Evolutionary conservation across 2,113 vertebrate genomes (phyloP), one percentile per base, ranked within the genome.

Genomic region (Paramisgurnus dabryanus): DNA sequence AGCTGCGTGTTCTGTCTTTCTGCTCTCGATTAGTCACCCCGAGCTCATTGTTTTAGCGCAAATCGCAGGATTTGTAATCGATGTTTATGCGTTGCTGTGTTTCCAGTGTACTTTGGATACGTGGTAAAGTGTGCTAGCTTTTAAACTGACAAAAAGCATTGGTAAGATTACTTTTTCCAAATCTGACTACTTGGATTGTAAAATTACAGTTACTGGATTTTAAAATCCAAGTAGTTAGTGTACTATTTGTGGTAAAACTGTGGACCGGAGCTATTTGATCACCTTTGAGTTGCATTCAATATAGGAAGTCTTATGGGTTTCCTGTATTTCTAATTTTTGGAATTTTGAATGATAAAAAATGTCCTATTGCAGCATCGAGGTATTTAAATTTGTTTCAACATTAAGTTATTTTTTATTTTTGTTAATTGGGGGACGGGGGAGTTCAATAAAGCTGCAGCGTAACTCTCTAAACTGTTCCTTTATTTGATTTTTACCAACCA

Each of bases 401-500:
- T 80, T 53, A 15, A 76, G 43, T 76, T 65, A 40, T 76, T 65
- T 66, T 65, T 73, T 39, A 39, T 61, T 71, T 70, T 68, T 34
- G 47, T 63, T 74, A 63, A 40, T 75, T 60, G 53, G 77, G 67
- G 78, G 60, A 69, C 55, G 72, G 78, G 73, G 53, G 78, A 68
- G 47, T 77, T 79, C 18, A 82, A 80, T 82, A 82, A 85, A 85
- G 80, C 49, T 79, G 40, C 80, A 65, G 74, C 68, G 39, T 76
- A 45, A 79, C 57, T 65, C 4, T 63, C 60, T 40, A 74, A 34
- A 72, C n/a, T 6, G 57, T 58, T 67, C 64, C 5, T 15, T 7
- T 2, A 53, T 10, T 6, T 65, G 4, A 43, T 43, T 4, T 0
- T 58, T 17, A 58, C 17, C 17, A 12, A 12, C 12, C 12, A 53